A percentile compares a stretch with the other conserved stretches of the same genome.
These are phyloP conservation scores for Elephas maximus DNA, from an alignment of 2,113 vertebrate species.

Conservation along the genomic window DNA sequence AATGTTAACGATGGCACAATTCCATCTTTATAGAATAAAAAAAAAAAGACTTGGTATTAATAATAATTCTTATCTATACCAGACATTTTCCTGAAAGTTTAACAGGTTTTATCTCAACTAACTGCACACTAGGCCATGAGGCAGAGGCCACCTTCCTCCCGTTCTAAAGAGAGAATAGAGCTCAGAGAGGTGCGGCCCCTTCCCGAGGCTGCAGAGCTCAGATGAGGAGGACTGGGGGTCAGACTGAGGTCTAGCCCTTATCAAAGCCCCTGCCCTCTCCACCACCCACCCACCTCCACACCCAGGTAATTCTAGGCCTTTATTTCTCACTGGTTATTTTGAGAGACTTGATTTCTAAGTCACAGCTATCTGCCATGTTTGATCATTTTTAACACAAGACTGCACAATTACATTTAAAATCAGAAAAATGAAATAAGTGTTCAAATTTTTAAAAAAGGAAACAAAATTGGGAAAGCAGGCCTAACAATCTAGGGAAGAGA, in stretches of 20 bases:
- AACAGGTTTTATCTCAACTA: background rate
- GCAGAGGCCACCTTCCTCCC: too few relatives aligned
- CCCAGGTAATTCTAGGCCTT: too few relatives aligned
- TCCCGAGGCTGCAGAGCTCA: background rate
- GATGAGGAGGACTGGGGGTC: background rate
- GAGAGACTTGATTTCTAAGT: background rate
- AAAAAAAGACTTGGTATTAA: accelerated
- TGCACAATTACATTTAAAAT: background rate
- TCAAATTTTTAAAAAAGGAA: background rate
- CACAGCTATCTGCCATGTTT: background rate
- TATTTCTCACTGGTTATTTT: background rate
- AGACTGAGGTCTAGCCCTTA: background rate
- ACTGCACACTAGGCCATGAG: background rate
- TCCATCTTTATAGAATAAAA: background rate
- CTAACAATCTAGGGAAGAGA: background rate
- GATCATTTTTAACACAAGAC: background rate
- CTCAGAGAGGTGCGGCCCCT: background rate
- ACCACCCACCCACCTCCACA: too few relatives aligned
- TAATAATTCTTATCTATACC: too few relatives aligned
- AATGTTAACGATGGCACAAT: accelerated
- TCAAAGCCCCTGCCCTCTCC: too few relatives aligned
- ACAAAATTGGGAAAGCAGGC: background rate
- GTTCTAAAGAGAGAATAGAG: background rate
- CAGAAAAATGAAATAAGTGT: background rate
- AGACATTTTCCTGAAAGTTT: background rate